phyloP scores from a whole-genome alignment of 1,140 invertebrate genomes.

The Euura lappo region DNA sequence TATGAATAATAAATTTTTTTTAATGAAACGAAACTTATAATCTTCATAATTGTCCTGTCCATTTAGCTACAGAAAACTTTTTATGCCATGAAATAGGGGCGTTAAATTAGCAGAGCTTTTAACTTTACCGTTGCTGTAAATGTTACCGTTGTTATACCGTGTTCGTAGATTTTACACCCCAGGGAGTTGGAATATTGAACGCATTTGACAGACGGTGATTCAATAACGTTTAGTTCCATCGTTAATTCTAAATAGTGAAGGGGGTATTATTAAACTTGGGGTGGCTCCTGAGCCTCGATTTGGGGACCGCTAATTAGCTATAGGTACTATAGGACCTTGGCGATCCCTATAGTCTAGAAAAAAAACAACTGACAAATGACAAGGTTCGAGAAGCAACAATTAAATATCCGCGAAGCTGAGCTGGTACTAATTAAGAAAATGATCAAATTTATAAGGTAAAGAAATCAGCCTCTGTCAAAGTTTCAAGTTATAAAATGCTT shows the following conservation, averaged over 20 bases:
- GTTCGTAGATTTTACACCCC: too few relatives aligned
- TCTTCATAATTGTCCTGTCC: neutral
- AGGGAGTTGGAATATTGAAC: too few relatives aligned
- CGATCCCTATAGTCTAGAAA: neutral
- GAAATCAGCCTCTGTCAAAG: neutral
- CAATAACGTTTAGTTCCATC: neutral
- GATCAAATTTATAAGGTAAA: neutral
- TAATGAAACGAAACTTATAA: constrained; percentile 9
- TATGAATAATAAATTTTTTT: constrained; percentile 22
- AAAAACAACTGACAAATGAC: neutral
- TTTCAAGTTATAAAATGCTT: neutral
- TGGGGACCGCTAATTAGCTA: neutral
- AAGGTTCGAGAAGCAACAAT: neutral
- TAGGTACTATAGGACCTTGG: too few relatives aligned
- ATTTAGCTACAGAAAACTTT: too few relatives aligned
- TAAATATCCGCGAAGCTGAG: neutral
- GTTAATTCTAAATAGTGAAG: neutral
- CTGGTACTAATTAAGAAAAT: neutral
- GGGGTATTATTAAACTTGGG: neutral
- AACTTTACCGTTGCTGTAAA: too few relatives aligned
- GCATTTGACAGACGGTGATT: neutral
- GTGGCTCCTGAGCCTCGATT: neutral
- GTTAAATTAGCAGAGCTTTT: too few relatives aligned
- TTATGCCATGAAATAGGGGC: too few relatives aligned
- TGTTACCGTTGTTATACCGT: too few relatives aligned